These are phyloP conservation scores for Drosophila ficusphila DNA, from an alignment of 1,140 invertebrate genomes.

Conservation along the genomic window DNA sequence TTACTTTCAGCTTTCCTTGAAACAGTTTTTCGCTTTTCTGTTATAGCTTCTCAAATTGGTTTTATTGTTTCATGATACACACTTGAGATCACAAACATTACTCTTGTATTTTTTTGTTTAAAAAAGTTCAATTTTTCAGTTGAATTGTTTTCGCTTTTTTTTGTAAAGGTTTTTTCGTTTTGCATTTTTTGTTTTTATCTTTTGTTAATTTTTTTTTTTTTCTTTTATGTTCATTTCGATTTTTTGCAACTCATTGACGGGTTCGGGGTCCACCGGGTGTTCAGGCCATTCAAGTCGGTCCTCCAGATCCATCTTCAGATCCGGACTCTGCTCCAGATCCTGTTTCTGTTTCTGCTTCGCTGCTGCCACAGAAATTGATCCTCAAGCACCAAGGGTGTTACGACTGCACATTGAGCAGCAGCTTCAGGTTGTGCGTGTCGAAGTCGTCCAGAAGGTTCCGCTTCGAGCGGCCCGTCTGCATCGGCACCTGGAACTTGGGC, in stretches of 20 bases:
- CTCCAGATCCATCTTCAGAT: slow-evolving; percentile 24
- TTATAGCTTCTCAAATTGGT: slow-evolving; percentile 67
- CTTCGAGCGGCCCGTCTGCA: slow-evolving; percentile 72
- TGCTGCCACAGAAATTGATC: slow-evolving; percentile 26
- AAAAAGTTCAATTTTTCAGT: slow-evolving; percentile 77
- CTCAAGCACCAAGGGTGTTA: slow-evolving; percentile 71
- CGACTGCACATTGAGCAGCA: slow-evolving; percentile 86
- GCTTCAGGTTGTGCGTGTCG: slow-evolving; percentile 85
- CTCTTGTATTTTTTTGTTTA: slow-evolving; percentile 60
- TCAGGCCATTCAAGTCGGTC: slow-evolving; percentile 33
- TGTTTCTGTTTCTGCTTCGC: slow-evolving; percentile 31
- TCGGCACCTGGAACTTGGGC: slow-evolving; percentile 62
- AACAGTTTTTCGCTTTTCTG: slow-evolving; percentile 33
- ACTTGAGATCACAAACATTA: slow-evolving; percentile 84
- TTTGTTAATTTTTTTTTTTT: slow-evolving; percentile 52
- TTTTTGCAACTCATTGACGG: slow-evolving; percentile 60
- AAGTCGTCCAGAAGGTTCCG: slow-evolving; percentile 81
- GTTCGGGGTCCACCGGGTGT: slow-evolving; percentile 63
- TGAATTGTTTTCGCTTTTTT: slow-evolving; percentile 68
- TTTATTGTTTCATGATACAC: slow-evolving; percentile 78
- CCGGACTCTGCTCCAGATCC: slow-evolving; percentile 20
- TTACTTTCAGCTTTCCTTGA: slow-evolving; percentile 46
- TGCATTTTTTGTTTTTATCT: slow-evolving; percentile 69
- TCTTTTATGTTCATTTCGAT: slow-evolving; percentile 37
- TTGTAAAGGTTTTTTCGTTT: slow-evolving; percentile 58